phyloP scores from a whole-genome alignment of 2,797 vertebrate species.

The Lates japonicus region DNA sequence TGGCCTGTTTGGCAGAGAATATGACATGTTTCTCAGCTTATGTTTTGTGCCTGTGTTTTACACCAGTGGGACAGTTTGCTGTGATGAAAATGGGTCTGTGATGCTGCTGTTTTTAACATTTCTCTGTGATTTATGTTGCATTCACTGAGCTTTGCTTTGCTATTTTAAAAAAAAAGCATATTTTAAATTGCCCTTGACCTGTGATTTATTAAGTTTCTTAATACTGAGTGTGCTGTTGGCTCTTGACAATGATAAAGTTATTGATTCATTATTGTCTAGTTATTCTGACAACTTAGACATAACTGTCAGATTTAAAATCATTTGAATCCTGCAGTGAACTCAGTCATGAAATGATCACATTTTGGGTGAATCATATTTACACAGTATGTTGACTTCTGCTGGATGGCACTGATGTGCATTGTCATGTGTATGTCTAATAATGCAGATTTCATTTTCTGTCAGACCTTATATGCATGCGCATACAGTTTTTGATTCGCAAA shows the following conservation, averaged over 20 bases:
- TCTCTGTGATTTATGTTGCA: neutral
- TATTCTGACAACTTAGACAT: neutral
- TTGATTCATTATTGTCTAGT: neutral
- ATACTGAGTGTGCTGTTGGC: neutral
- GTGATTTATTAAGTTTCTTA: neutral
- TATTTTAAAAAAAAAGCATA: neutral
- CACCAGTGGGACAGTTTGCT: neutral
- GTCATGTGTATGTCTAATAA: neutral
- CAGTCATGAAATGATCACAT: neutral
- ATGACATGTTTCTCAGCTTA: neutral
- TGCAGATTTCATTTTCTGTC: neutral
- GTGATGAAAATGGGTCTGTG: neutral
- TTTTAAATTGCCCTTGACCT: neutral
- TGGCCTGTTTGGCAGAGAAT: neutral
- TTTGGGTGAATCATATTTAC: neutral
- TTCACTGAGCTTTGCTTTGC: neutral
- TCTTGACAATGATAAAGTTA: neutral
- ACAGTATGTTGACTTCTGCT: conserved; percentile 10
- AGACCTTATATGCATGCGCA: neutral
- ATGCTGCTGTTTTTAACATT: neutral
- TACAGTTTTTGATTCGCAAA: neutral
- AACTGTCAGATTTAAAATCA: neutral
- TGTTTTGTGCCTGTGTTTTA: neutral
- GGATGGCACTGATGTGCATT: neutral
- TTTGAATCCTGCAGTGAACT: conserved; percentile 12